phyloP scores from a whole-genome alignment of 2,797 vertebrate species.

The Austrolebias charrua region DNA sequence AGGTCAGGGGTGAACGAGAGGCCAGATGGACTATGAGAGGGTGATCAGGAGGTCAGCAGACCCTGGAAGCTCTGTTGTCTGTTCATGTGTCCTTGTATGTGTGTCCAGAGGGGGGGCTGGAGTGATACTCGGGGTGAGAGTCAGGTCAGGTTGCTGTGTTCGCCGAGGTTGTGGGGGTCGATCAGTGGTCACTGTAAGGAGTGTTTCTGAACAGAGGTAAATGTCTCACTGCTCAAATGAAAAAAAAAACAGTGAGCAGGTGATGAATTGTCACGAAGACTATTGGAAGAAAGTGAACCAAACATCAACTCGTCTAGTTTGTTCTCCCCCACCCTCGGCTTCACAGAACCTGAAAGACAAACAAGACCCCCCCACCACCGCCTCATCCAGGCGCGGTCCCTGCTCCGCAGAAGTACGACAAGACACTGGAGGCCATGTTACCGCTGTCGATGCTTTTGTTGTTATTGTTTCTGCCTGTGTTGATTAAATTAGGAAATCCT shows the following conservation, averaged over 20 bases:
- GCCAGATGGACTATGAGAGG: constrained; percentile 77
- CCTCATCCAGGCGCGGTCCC: constrained; percentile 52
- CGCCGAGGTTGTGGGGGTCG: constrained; percentile 58
- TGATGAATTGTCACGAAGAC: constrained; percentile 45
- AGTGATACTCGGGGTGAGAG: constrained; percentile 63
- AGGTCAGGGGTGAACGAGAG: constrained; percentile 84
- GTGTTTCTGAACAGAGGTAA: constrained; percentile 12
- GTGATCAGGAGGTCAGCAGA: constrained; percentile 73
- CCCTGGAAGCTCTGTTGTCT: constrained; percentile 51
- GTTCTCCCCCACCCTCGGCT: constrained; percentile 20
- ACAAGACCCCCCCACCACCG: constrained; percentile 25
- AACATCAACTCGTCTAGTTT: constrained; percentile 27
- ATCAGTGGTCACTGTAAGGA: constrained; percentile 43
- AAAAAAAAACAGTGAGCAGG: constrained; percentile 25
- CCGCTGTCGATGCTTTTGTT: constrained; percentile 76
- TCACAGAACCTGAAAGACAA: constrained; percentile 13
- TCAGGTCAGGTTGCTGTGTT: constrained; percentile 65
- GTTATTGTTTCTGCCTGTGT: constrained; percentile 76
- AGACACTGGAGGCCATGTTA: constrained; percentile 75
- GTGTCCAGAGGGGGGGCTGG: constrained; percentile 26
- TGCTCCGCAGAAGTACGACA: constrained; percentile 63
- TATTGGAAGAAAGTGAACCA: constrained; percentile 33
- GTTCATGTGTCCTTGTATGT: constrained; percentile 15
- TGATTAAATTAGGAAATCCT: constrained; percentile 80
- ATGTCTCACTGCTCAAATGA: constrained; percentile 19